phyloP scores from a whole-genome alignment of 2,113 vertebrate genomes.

The Phylloscopus whistleri region DNA sequence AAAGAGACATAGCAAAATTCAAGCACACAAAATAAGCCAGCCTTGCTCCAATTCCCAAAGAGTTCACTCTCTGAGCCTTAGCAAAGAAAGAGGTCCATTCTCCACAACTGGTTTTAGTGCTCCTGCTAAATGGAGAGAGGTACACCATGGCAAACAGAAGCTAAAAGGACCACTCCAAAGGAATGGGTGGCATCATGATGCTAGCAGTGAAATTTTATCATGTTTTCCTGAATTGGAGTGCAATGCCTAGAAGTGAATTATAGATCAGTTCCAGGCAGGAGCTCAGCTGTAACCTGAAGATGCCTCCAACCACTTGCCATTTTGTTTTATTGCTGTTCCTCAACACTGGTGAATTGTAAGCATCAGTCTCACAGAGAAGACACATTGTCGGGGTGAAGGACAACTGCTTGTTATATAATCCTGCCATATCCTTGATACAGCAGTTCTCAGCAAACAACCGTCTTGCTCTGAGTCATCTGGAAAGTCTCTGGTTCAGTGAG shows the following conservation, averaged over 20 bases:
- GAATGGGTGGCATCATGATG: neutral
- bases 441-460: neutral
- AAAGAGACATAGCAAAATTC: neutral
- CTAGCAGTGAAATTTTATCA: neutral
- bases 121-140: neutral
- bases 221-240: neutral
- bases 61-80: neutral
- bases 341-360: neutral
- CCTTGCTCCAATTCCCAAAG: neutral
- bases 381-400: neutral
- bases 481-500: slow-evolving; percentile 39
- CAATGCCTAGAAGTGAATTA: neutral
- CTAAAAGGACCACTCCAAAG: neutral
- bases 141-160: neutral
- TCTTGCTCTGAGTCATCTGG: slow-evolving; percentile 37
- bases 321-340: neutral
- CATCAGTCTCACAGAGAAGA: neutral
- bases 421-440: slow-evolving; percentile 22
- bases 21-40: neutral
- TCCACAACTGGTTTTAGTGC: neutral
- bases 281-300: neutral
- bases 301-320: neutral
- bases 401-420: slow-evolving; percentile 37
- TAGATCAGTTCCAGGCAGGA: neutral
- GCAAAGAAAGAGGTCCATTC: neutral